A percentile compares a stretch with the other conserved stretches of the same genome.
These are phyloP conservation scores for Zaprionus obscuricornis DNA, from an alignment of 2,888 invertebrate genomes.

Conservation along the genomic window DNA sequence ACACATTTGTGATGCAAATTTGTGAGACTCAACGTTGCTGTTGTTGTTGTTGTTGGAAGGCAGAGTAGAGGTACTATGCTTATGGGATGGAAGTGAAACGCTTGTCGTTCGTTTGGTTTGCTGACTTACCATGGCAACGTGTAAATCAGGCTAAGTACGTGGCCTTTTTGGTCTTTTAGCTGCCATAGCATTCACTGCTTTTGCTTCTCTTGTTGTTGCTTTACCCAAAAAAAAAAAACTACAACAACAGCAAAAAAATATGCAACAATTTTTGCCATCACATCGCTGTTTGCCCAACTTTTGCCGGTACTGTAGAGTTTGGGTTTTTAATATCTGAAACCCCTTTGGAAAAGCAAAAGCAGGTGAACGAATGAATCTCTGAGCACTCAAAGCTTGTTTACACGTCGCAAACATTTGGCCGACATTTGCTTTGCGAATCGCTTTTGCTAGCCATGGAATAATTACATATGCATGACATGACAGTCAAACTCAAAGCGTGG, in stretches of 20 bases:
- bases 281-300: slow-evolving; percentile 53
- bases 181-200: slow-evolving; percentile 49
- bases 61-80: background rate
- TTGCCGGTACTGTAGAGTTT: slow-evolving; percentile 27
- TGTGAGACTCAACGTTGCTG: slow-evolving; percentile 33
- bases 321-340: slow-evolving; percentile 19
- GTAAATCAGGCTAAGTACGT: slow-evolving; percentile 78
- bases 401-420: slow-evolving; percentile 66
- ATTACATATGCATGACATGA: slow-evolving; percentile 74
- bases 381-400: slow-evolving; percentile 71
- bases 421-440: slow-evolving; percentile 59
- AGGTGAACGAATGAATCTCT: slow-evolving; percentile 30
- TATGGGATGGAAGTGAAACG: background rate
- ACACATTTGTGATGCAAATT: slow-evolving; percentile 77
- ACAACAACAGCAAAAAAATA: slow-evolving; percentile 54
- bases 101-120: background rate
- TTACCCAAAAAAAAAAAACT: slow-evolving; percentile 5
- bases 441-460: slow-evolving; percentile 61
- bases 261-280: slow-evolving; percentile 70
- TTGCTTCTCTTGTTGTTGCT: slow-evolving; percentile 19
- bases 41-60: background rate
- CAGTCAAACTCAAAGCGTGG: slow-evolving; percentile 58
- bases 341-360: slow-evolving; percentile 18
- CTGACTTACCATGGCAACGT: slow-evolving; percentile 65
- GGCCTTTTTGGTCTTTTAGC: slow-evolving; percentile 74